Evolutionary conservation across 2,888 invertebrate genomes (phyloP).

Genomic region (Drosophila hamatofila): DNA sequence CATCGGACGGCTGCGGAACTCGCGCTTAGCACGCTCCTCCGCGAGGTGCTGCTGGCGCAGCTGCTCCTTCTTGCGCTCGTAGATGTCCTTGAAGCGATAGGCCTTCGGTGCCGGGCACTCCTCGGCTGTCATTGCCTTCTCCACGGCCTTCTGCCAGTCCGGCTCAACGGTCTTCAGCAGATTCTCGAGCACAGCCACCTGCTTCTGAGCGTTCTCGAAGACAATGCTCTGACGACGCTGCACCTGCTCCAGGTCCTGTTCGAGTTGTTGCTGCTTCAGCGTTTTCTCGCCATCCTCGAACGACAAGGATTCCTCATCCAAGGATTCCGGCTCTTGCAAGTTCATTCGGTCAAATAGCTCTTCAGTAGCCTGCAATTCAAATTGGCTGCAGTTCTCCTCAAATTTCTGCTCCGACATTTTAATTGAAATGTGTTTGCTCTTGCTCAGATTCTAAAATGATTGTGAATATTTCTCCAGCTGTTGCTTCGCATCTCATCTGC

Average conservation of each 20-base stretch:
- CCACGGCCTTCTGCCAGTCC: constrained; percentile 16
- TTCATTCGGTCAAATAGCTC: constrained; percentile 14
- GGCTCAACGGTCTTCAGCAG: constrained; percentile 15
- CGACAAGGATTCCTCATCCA: not conserved
- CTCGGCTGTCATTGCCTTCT: not conserved
- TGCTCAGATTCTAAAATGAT: not conserved
- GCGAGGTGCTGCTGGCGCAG: constrained; percentile 22
- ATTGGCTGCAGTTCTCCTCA: constrained; percentile 14
- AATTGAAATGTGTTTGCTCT: not conserved
- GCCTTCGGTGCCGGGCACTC: constrained; percentile 38
- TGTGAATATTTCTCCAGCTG: not conserved
- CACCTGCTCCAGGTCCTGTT: constrained; percentile 16
- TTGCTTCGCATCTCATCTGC: not conserved
- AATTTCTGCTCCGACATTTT: constrained; percentile 49
- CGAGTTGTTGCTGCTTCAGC: not conserved
- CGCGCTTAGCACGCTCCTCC: constrained; percentile 53
- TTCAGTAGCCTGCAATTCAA: not conserved
- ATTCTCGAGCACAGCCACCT: constrained; percentile 22
- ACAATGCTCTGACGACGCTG: constrained; percentile 28
- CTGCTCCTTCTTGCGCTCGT: constrained; percentile 50
- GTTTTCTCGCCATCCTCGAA: not conserved
- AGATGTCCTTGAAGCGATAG: constrained; percentile 68
- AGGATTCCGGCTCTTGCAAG: not conserved
- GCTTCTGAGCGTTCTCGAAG: constrained; percentile 30
- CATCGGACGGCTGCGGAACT: constrained; percentile 74